Evolutionary conservation across 2,797 vertebrate species (phyloP), one percentile per base, ranked within the genome.

Genomic region (Fistularia tabacaria): DNA sequence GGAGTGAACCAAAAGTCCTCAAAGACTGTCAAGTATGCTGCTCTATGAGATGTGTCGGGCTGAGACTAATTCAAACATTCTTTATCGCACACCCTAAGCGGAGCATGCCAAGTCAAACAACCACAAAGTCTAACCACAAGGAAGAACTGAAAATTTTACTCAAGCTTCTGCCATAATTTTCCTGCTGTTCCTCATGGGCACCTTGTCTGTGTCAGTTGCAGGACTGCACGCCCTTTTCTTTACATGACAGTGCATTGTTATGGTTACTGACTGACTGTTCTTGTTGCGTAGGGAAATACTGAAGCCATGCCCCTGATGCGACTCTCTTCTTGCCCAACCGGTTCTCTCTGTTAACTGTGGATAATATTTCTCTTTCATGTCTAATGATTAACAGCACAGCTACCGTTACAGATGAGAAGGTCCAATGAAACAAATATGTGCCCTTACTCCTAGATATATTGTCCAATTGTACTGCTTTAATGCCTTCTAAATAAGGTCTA

Each of bases 1-100:
- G 80, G 76, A 86, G 78, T 67, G 59, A 74, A 73, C 74, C 50
- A 74, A 66, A 78, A 85, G 86, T 85, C 83, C 75, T 76, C 59
- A 55, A 46, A 73, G 59, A 49, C 25, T 38, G 54, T 42, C 39
- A 66, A 64, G 69, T 56, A 59, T 36, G 49, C 57, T 73, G 59
- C 25, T 49, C 52, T 36, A 58, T 3, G 50, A 56, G 47, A 74
- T 57, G 59, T 65, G 65, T 63, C 69, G 61, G 8, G 50, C 36
- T 36, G 36, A 52, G 46, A 39, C 49, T 36, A 72, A 74, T 56
- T 63, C 62, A 70, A 74, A 74, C 73, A 68, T 43, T 48, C 60
- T 43, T 71, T 52, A 61, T 74, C 56, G 73, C 71, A 62, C 59
- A 45, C 70, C 50, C 57, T 53, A 55, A 59, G 62, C 25, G 1